phyloP scores from a whole-genome alignment of 2,113 vertebrate species.

The Varanus salvator region DNA sequence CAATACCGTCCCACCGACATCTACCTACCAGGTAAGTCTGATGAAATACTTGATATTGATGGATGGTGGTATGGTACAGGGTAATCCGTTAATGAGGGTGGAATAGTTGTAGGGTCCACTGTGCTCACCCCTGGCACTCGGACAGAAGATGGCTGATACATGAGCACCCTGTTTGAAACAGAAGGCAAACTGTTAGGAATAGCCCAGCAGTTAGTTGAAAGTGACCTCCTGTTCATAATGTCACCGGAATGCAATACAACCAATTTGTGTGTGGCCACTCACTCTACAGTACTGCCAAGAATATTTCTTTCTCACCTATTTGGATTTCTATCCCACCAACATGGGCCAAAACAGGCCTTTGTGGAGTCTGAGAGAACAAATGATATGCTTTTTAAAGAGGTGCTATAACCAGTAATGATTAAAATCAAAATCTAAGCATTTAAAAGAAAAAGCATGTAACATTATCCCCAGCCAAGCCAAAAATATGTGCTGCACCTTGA shows the following conservation, averaged over 20 bases:
- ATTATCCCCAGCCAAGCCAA: background rate
- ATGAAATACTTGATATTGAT: slow-evolving; percentile 86
- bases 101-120: slow-evolving; percentile 86
- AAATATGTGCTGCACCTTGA: slow-evolving; percentile 37
- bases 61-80: slow-evolving; percentile 92
- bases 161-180: slow-evolving; percentile 86
- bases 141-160: slow-evolving; percentile 90
- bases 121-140: slow-evolving; percentile 86
- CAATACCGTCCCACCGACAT: background rate
- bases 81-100: slow-evolving; percentile 89
- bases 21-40: slow-evolving; percentile 92
- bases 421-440: background rate
- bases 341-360: background rate
- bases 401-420: background rate
- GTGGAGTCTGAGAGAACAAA: background rate
- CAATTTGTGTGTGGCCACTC: slow-evolving; percentile 33
- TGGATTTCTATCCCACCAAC: background rate
- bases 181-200: slow-evolving; percentile 66
- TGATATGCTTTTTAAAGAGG: background rate
- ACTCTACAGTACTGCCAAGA: slow-evolving; percentile 59
- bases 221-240: slow-evolving; percentile 13
- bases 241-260: slow-evolving; percentile 19
- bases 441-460: background rate
- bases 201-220: slow-evolving; percentile 54
- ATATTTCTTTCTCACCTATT: background rate